A percentile compares a stretch with the other conserved stretches of the same genome.
phyloP scores from a whole-genome alignment of 2,888 invertebrate genomes.

The Byasa hedistus region DNA sequence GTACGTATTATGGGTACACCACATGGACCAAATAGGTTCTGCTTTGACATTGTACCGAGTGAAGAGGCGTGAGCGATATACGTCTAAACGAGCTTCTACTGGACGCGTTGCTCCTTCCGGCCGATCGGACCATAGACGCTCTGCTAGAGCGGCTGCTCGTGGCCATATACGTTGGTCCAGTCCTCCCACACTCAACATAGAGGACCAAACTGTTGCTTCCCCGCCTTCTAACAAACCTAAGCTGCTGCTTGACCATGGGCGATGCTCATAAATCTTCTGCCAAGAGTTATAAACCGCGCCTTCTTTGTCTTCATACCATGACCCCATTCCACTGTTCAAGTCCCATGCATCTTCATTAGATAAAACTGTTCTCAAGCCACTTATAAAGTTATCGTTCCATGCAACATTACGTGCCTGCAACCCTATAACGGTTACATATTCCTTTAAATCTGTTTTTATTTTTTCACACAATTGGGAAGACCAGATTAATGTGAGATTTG shows the following conservation, averaged over 20 bases:
- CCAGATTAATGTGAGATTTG: constrained; percentile 58
- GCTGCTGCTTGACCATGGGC: constrained; percentile 78
- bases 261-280: constrained; percentile 90
- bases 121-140: constrained; percentile 85
- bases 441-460: constrained; percentile 50
- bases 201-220: constrained; percentile 90
- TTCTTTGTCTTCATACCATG: constrained; percentile 87
- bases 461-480: constrained; percentile 48
- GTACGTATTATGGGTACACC: constrained; percentile 86
- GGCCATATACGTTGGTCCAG: constrained; percentile 90
- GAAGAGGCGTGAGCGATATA: constrained; percentile 81
- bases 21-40: constrained; percentile 85
- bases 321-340: constrained; percentile 89
- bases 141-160: constrained; percentile 87
- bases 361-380: constrained; percentile 84
- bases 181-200: constrained; percentile 84
- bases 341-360: constrained; percentile 93
- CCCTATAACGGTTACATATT: constrained; percentile 47
- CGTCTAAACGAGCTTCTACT: constrained; percentile 83
- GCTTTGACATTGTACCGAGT: constrained; percentile 78
- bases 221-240: constrained; percentile 82
- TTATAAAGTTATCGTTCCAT: constrained; percentile 76
- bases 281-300: constrained; percentile 90
- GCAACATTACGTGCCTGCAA: constrained; percentile 82
- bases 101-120: constrained; percentile 68